These are phyloP conservation scores for Dufourea novaeangliae DNA, from an alignment of 1,140 invertebrate genomes.

Conservation along the genomic window DNA sequence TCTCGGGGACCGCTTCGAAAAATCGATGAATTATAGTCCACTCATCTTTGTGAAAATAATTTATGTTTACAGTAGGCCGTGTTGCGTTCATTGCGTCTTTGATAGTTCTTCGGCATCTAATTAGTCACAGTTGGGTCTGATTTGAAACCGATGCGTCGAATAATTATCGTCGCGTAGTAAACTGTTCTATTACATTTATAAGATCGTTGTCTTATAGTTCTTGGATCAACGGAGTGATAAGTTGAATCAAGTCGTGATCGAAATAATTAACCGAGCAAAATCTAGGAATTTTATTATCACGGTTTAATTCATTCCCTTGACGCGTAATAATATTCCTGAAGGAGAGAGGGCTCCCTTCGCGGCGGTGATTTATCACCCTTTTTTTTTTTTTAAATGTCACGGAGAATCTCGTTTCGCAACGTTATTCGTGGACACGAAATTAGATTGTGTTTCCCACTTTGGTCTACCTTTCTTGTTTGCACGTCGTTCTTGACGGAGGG, in stretches of 20 bases:
- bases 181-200: not conserved
- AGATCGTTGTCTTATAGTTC: not conserved
- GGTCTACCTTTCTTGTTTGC: not conserved
- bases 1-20: not conserved
- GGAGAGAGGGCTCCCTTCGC: not conserved
- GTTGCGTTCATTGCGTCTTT: conserved; percentile 13
- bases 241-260: no score
- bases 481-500: not conserved
- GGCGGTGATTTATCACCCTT: not conserved
- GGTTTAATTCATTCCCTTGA: not conserved
- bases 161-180: conserved; percentile 35
- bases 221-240: not conserved
- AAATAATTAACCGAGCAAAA: not conserved
- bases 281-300: not conserved
- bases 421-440: not conserved
- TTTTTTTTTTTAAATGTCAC: not conserved
- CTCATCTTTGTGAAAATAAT: conserved; percentile 34
- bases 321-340: not conserved
- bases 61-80: conserved; percentile 38
- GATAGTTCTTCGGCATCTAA: conserved; percentile 27
- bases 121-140: conserved; percentile 16
- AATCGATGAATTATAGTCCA: conserved; percentile 30
- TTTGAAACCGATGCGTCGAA: conserved; percentile 1
- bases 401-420: not conserved
- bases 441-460: not conserved